Percentiles rank a stretch among this genome's conserved stretches.
These are phyloP conservation scores for Sericinus montela DNA, from an alignment of 2,888 invertebrate species.

Conservation along the genomic window DNA sequence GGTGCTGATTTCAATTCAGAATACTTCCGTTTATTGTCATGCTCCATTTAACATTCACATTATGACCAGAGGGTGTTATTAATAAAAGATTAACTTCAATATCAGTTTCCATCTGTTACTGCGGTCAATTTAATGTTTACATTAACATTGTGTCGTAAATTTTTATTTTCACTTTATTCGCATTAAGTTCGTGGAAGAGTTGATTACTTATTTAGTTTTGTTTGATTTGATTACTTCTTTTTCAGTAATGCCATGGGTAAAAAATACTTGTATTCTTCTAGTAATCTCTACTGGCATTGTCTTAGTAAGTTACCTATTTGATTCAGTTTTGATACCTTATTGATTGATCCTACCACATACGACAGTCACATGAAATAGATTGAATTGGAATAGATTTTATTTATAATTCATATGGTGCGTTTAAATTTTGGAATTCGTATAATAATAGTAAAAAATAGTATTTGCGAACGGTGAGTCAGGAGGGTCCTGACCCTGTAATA, in stretches of 20 bases:
- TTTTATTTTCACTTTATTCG: not conserved
- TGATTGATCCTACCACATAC: no score
- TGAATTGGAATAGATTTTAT: no score
- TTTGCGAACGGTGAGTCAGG: no score
- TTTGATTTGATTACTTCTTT: no score
- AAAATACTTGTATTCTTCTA: constrained; percentile 5
- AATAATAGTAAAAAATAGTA: not conserved
- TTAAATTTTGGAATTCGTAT: not conserved
- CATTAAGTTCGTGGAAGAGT: no score
- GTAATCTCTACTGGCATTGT: not conserved
- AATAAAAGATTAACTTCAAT: not conserved
- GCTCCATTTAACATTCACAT: not conserved
- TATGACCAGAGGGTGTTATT: not conserved
- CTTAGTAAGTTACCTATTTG: not conserved
- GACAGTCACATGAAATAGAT: no score
- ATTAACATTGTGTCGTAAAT: not conserved
- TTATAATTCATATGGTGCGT: not conserved
- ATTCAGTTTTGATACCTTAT: no score
- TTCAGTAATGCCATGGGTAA: constrained; percentile 13
- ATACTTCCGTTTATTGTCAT: not conserved
- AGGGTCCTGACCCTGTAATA: no score
- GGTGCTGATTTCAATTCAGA: no score
- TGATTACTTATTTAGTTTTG: no score
- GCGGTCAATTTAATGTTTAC: not conserved
- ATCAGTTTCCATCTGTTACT: not conserved